Percentiles rank a stretch among this genome's conserved stretches.
Evolutionary conservation across 2,797 vertebrate genomes (phyloP).

Genomic region (Phataginus tetradactyla): DNA sequence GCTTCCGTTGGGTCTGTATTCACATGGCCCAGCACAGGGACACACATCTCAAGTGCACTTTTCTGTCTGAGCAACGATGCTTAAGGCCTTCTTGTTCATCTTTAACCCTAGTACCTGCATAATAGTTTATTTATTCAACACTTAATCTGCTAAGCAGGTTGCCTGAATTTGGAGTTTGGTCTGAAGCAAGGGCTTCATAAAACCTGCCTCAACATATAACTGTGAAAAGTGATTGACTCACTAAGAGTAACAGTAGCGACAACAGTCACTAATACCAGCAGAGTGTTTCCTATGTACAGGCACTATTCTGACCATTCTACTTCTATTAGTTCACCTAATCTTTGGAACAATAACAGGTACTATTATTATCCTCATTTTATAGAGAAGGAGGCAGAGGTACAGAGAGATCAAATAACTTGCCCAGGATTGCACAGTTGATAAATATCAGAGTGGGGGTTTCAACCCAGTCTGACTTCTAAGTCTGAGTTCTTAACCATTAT

Average conservation of each 20-base stretch:
- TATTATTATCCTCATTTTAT: not conserved
- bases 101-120: not conserved
- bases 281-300: not conserved
- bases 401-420: not conserved
- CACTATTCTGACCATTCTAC: not conserved
- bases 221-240: not conserved
- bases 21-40: not conserved
- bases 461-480: not conserved
- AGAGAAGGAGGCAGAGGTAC: not conserved
- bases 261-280: not conserved
- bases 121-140: not conserved
- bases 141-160: not conserved
- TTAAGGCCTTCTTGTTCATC: not conserved
- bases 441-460: not conserved
- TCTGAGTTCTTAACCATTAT: not conserved
- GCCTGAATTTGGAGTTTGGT: not conserved
- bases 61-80: not conserved
- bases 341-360: not conserved
- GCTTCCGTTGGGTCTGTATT: not conserved
- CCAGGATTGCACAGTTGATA: not conserved
- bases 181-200: not conserved
- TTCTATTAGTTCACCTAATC: not conserved
- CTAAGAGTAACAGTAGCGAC: not conserved
- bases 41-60: not conserved
- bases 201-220: not conserved